Conservation (phyloP, 2,888 invertebrate genomes). For the Spodoptera littoralis region DNA sequence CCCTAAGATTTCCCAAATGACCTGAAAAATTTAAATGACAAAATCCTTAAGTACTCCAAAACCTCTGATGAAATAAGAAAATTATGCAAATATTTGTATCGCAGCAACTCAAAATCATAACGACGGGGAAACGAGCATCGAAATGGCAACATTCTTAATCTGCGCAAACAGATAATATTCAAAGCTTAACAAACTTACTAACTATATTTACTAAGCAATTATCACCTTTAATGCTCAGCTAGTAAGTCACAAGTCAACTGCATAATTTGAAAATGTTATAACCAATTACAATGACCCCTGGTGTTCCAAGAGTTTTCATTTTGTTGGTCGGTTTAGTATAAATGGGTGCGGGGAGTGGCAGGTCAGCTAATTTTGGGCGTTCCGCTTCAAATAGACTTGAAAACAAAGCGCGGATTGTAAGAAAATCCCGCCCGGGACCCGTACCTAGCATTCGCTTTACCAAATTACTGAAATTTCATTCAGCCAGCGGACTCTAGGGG, state of each 20-base stretch:
- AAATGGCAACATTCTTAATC: slow-evolving; percentile 75
- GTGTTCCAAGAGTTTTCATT: slow-evolving; percentile 46
- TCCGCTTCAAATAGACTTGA: slow-evolving; percentile 76
- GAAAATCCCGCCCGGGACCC: slow-evolving; percentile 83
- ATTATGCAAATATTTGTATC: slow-evolving; percentile 57
- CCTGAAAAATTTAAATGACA: slow-evolving; percentile 28
- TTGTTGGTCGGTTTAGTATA: slow-evolving; percentile 29
- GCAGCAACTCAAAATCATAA: slow-evolving; percentile 60
- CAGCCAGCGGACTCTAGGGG: slow-evolving; percentile 81
- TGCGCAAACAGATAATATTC: slow-evolving; percentile 75
- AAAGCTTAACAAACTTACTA: slow-evolving; percentile 57
- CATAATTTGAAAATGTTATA: slow-evolving; percentile 56
- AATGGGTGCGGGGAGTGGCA: slow-evolving; percentile 33
- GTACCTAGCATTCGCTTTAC: slow-evolving; percentile 88
- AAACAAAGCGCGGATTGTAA: slow-evolving; percentile 86
- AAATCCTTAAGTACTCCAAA: slow-evolving; percentile 40
- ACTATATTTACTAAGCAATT: slow-evolving; percentile 58
- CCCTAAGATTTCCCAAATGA: slow-evolving; percentile 36
- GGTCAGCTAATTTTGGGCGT: slow-evolving; percentile 64
- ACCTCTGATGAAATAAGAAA: slow-evolving; percentile 45
- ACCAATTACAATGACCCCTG: slow-evolving; percentile 71
- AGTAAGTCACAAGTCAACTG: slow-evolving; percentile 62
- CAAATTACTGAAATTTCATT: slow-evolving; percentile 88
- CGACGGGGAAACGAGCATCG: slow-evolving; percentile 71
- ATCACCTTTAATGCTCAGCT: slow-evolving; percentile 61